phyloP scores from a whole-genome alignment of 1,140 invertebrate genomes.

The Drosophila biarmipes region DNA sequence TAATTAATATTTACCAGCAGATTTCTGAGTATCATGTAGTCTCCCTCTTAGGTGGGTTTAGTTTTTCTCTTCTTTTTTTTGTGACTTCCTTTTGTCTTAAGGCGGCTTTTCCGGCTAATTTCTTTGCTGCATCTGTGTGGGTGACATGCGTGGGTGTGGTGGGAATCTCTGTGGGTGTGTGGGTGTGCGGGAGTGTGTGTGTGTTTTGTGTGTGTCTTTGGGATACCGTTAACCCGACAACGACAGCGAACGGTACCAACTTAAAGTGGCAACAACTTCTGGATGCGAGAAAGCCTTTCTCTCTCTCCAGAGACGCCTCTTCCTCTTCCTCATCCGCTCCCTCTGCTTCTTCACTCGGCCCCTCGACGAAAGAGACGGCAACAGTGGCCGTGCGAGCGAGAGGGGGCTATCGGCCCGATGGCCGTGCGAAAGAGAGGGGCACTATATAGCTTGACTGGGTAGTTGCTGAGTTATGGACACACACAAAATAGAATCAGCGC shows the following conservation, averaged over 20 bases:
- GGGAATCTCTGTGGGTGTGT: neutral
- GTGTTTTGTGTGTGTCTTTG: constrained; percentile 1
- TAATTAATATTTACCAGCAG: constrained; percentile 76
- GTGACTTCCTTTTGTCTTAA: constrained; percentile 6
- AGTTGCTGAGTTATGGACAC: constrained; percentile 40
- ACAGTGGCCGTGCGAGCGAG: constrained; percentile 7
- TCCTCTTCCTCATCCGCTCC: neutral
- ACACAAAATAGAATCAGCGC: constrained; percentile 50
- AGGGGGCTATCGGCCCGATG: neutral
- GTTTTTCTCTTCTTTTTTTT: neutral
- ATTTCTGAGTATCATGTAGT: constrained; percentile 65
- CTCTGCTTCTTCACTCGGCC: neutral
- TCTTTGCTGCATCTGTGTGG: constrained; percentile 3
- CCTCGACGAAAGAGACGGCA: constrained; percentile 29
- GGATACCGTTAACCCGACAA: constrained; percentile 37
- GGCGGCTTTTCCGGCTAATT: constrained; percentile 7
- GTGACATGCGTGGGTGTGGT: neutral
- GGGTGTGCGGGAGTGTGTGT: neutral
- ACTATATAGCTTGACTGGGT: constrained; percentile 2
- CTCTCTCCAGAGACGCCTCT: constrained; percentile 13
- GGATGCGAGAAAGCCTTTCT: constrained; percentile 30
- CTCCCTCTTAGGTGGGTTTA: constrained; percentile 1
- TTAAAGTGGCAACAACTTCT: constrained; percentile 40
- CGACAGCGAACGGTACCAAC: constrained; percentile 30
- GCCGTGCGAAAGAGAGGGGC: neutral